phyloP scores from a whole-genome alignment of 1,140 invertebrate species.

The Macrotrachela quadricornifera region DNA sequence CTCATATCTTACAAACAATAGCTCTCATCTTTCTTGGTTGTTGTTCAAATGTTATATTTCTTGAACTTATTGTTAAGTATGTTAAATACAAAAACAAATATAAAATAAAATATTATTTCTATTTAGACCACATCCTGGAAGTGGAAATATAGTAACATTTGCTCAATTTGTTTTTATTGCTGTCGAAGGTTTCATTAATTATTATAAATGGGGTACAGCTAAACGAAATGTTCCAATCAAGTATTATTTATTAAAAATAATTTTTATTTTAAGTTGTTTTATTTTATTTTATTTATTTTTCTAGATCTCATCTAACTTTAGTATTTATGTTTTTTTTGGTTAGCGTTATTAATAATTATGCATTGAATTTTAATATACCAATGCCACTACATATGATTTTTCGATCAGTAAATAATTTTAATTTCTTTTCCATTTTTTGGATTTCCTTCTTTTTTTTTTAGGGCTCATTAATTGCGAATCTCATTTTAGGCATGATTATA shows the following conservation, averaged over 20 bases:
- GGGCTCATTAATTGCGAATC: conserved; percentile 85
- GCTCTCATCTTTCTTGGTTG: conserved; percentile 60
- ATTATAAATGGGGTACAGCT: conserved; percentile 16
- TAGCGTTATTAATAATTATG: conserved; percentile 84
- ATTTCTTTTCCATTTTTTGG: background rate
- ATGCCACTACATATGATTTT: conserved; percentile 98
- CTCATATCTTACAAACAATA: too few species aligned
- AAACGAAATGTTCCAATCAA: conserved; percentile 40
- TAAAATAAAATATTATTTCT: conserved; percentile 12
- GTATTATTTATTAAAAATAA: conserved; percentile 41
- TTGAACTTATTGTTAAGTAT: conserved; percentile 65
- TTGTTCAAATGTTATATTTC: conserved; percentile 67
- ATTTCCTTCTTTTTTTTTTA: too few species aligned
- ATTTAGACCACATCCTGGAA: conserved; percentile 61
- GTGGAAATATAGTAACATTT: conserved; percentile 79
- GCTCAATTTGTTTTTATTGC: conserved; percentile 74
- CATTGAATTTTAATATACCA: conserved; percentile 83
- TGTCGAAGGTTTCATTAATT: conserved; percentile 67
- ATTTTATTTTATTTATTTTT: conserved; percentile 14
- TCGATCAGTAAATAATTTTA: conserved; percentile 48
- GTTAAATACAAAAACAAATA: conserved; percentile 8
- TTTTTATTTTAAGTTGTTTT: conserved; percentile 34
- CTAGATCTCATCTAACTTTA: conserved; percentile 56
- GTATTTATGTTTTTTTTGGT: conserved; percentile 73
- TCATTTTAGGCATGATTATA: conserved; percentile 77